Conservation (phyloP, 2,797 vertebrate genomes). For the Dipus sagitta region DNA sequence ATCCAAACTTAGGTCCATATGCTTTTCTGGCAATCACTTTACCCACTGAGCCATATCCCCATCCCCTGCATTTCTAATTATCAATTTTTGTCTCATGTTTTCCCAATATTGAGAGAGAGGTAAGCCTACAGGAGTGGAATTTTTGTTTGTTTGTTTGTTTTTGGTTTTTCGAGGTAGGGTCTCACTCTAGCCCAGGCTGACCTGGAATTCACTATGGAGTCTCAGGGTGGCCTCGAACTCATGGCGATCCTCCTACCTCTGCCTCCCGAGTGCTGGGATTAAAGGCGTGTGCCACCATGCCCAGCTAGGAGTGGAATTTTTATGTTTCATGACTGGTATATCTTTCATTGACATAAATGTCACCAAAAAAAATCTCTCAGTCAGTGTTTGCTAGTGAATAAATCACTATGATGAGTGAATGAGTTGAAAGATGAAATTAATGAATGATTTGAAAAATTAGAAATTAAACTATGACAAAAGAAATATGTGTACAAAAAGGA, state of each 20-base stretch:
- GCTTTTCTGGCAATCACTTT: too few species aligned
- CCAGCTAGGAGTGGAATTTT: background rate
- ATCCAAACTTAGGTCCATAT: too few species aligned
- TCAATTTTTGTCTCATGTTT: background rate
- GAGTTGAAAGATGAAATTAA: background rate
- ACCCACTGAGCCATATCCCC: too few species aligned
- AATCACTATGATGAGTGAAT: background rate
- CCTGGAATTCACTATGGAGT: too few species aligned
- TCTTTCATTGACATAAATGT: background rate
- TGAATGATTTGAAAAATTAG: background rate
- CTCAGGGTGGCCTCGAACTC: too few species aligned
- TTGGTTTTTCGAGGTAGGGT: too few species aligned
- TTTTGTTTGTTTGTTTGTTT: too few species aligned
- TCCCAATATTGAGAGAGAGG: background rate
- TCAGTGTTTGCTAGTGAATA: background rate
- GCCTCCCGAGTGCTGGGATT: too few species aligned
- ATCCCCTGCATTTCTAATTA: background rate
- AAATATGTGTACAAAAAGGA: background rate
- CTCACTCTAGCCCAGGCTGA: too few species aligned
- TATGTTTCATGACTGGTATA: background rate
- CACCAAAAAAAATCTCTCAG: rapidly evolving
- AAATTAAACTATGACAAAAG: background rate
- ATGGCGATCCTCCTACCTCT: too few species aligned
- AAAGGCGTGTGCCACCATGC: too few species aligned
- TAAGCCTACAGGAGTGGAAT: too few species aligned